A percentile compares a stretch with the other conserved stretches of the same genome.
phyloP scores from a whole-genome alignment of 2,797 vertebrate genomes.

The Zalophus californianus region DNA sequence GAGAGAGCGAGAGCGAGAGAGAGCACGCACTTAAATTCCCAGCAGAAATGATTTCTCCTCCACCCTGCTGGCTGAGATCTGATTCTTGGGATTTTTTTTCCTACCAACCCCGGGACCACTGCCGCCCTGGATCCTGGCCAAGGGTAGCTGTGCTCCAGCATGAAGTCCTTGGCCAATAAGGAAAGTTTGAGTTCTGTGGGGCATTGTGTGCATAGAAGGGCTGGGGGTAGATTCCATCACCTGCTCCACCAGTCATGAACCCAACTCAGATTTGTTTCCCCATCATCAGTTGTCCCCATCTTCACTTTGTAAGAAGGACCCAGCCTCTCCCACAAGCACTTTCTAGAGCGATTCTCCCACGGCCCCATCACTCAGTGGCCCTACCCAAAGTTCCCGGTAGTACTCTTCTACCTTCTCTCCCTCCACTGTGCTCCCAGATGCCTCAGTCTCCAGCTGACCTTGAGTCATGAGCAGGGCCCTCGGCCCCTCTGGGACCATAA shows the following conservation, averaged over 20 bases:
- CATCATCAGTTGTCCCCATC: background rate
- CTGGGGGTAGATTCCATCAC: background rate
- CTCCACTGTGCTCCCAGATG: background rate
- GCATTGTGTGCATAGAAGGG: background rate
- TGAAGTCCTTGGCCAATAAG: background rate
- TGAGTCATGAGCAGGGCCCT: background rate
- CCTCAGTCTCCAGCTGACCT: background rate
- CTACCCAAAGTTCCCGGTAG: background rate
- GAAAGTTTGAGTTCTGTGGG: background rate
- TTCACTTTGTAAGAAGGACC: background rate
- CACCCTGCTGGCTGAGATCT: conserved; percentile 58
- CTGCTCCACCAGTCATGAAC: background rate
- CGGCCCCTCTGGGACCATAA: background rate
- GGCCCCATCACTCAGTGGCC: background rate
- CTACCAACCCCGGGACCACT: background rate
- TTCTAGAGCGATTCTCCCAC: background rate
- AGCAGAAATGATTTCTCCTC: conserved; percentile 63
- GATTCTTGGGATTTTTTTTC: background rate
- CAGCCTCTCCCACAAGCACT: background rate
- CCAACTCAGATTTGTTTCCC: background rate
- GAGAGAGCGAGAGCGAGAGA: too few species aligned
- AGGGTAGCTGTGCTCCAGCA: background rate
- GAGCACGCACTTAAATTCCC: background rate
- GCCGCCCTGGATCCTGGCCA: conserved; percentile 1
- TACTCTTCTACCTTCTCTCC: background rate